A percentile compares a stretch with the other conserved stretches of the same genome.
phyloP scores from a whole-genome alignment of 2,113 vertebrate genomes.

The Murina feae region DNA sequence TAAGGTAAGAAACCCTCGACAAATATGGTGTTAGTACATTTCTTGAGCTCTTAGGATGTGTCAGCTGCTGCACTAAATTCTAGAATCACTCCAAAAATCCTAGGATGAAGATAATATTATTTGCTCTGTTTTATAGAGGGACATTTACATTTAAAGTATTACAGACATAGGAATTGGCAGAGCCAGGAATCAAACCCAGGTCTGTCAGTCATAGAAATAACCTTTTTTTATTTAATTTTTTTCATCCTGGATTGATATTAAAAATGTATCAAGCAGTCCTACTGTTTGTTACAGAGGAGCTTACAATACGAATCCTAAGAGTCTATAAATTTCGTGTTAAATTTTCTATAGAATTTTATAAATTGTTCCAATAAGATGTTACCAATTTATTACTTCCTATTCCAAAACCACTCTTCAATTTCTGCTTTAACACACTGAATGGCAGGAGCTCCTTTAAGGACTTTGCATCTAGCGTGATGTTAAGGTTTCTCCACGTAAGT shows the following conservation, averaged over 20 bases:
- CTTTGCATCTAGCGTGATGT: not conserved
- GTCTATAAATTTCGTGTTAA: not conserved
- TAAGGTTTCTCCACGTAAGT: not conserved
- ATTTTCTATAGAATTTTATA: not conserved
- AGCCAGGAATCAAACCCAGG: not conserved
- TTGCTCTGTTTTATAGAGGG: not conserved
- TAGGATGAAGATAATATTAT: not conserved
- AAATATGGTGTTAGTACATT: not conserved
- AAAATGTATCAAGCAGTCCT: not conserved
- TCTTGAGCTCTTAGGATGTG: not conserved
- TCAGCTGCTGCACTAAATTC: not conserved
- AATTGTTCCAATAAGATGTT: not conserved
- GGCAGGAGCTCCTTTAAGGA: not conserved
- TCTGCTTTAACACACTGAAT: not conserved
- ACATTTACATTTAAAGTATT: not conserved
- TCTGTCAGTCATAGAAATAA: not conserved
- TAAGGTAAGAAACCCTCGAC: not conserved
- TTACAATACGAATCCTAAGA: not conserved
- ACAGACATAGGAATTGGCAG: not conserved
- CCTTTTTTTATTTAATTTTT: not conserved
- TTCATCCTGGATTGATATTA: not conserved
- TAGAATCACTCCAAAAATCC: not conserved
- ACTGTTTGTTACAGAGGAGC: not conserved
- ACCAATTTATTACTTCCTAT: not conserved
- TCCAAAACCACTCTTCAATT: not conserved